Conservation (phyloP, 1,140 invertebrate species). For the Bemisia tabaci region DNA sequence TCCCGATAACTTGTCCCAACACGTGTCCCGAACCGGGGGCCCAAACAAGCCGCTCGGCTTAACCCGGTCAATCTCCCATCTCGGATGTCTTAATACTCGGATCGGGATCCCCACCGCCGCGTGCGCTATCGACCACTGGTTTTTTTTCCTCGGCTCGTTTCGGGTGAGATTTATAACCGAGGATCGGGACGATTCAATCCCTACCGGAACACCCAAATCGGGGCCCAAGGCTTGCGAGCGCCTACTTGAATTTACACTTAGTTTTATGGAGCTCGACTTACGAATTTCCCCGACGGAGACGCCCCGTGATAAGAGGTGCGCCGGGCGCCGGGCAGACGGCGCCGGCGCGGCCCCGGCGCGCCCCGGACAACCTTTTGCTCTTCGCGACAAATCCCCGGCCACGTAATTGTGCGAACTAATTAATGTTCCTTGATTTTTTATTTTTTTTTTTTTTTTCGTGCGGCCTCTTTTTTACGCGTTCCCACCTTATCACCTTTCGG, state of each 20-base stretch:
- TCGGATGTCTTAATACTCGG: not conserved
- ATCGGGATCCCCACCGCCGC: not conserved
- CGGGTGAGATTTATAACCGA: not conserved
- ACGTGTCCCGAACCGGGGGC: not conserved
- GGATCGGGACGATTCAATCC: not conserved
- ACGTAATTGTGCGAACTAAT: not conserved
- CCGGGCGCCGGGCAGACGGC: too few species aligned
- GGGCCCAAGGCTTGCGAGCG: not conserved
- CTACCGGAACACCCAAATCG: not conserved
- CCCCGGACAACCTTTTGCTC: not conserved
- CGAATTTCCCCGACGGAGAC: not conserved
- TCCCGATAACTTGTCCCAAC: not conserved
- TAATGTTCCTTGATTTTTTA: not conserved
- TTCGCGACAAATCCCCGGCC: not conserved
- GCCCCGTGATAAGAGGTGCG: not conserved
- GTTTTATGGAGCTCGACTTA: not conserved
- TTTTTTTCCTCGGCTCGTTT: not conserved
- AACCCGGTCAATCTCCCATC: not conserved
- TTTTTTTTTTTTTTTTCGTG: too few species aligned
- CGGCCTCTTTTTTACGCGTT: too few species aligned
- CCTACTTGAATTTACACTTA: not conserved
- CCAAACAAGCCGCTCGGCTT: not conserved
- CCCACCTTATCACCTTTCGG: not conserved
- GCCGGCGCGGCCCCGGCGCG: too few species aligned
- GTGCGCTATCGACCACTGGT: not conserved